Evolutionary conservation across 2,888 invertebrate species (phyloP).

Genomic region (Agriotes lineatus): DNA sequence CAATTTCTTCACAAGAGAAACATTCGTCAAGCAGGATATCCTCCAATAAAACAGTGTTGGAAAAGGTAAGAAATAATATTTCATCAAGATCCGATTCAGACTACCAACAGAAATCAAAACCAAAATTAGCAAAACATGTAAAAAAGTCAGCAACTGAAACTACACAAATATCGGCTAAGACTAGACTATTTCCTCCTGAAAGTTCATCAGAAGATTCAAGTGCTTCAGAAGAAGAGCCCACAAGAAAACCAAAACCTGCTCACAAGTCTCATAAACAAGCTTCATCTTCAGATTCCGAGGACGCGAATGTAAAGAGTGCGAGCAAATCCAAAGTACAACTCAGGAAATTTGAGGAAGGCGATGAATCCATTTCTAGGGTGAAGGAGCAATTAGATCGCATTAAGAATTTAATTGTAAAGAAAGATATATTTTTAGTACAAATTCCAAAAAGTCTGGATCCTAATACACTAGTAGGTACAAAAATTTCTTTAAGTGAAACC

Average conservation of each 20-base stretch:
- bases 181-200: too few relatives aligned
- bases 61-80: too few relatives aligned
- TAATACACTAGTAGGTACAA: slow-evolving; percentile 23
- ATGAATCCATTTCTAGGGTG: not conserved
- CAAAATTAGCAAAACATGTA: too few relatives aligned
- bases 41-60: too few relatives aligned
- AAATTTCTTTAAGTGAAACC: slow-evolving; percentile 26
- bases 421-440: slow-evolving; percentile 41
- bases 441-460: slow-evolving; percentile 41
- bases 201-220: not conserved
- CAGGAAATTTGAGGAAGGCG: not conserved
- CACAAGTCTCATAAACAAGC: not conserved
- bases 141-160: too few relatives aligned
- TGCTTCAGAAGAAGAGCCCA: not conserved
- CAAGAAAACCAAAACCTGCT: not conserved
- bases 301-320: not conserved
- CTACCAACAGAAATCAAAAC: too few relatives aligned
- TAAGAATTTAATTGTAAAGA: slow-evolving; percentile 23
- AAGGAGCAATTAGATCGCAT: not conserved
- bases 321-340: not conserved
- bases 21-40: too few relatives aligned
- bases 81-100: too few relatives aligned
- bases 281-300: not conserved
- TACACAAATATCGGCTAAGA: too few relatives aligned
- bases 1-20: too few relatives aligned